Percentiles rank a stretch among this genome's conserved stretches.
Evolutionary conservation across 2,797 vertebrate species (phyloP).

Genomic region (Neopelma chrysocephalum): DNA sequence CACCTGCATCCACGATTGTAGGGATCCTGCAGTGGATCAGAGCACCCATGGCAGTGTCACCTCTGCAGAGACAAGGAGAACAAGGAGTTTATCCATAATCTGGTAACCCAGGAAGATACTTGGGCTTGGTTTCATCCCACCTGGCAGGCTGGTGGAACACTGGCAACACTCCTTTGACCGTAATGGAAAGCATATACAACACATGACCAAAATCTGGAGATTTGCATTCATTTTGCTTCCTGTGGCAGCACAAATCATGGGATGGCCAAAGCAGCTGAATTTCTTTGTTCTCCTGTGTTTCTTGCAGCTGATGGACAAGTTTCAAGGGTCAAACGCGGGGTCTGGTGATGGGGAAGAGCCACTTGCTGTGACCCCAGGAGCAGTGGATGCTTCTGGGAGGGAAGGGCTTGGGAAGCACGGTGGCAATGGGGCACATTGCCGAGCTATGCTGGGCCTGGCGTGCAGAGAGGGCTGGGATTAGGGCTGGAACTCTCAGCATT

Average conservation of each 20-base stretch:
- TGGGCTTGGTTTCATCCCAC: neutral
- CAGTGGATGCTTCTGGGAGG: neutral
- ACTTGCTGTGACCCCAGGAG: neutral
- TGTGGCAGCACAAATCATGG: neutral
- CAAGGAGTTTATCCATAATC: neutral
- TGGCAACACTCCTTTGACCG: neutral
- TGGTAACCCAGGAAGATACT: neutral
- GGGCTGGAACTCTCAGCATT: constrained; percentile 57
- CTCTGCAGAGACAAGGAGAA: neutral
- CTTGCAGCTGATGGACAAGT: neutral
- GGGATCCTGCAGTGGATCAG: neutral
- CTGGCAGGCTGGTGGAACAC: neutral
- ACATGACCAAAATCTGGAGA: neutral
- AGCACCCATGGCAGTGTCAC: neutral
- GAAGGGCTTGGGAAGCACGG: neutral
- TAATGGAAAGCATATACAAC: neutral
- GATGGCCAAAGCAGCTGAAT: neutral
- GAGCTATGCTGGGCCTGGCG: constrained; percentile 64
- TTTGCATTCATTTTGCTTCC: neutral
- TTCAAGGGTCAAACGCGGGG: neutral
- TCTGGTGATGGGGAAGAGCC: neutral
- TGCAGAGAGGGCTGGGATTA: constrained; percentile 64
- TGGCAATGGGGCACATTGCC: constrained; percentile 30
- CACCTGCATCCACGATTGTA: neutral
- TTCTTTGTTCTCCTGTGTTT: neutral